Percentiles rank a stretch among this genome's conserved stretches.
Conservation (phyloP, 92 coral and sea anemone species). For the Zoanthus sociatus region DNA sequence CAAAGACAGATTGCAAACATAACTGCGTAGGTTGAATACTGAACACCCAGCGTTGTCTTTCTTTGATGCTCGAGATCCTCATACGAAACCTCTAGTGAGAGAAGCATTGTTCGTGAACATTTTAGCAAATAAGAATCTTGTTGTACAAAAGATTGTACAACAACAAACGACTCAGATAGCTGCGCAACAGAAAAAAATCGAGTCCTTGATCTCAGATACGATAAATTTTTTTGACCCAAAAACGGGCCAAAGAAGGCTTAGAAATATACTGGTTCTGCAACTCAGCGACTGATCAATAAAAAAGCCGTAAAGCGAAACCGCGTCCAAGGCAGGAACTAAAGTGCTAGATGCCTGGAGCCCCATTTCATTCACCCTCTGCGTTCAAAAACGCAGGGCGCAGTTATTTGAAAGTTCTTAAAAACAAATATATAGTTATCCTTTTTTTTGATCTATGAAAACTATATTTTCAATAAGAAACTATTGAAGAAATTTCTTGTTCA, state of each 20-base stretch:
- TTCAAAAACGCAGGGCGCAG: no score
- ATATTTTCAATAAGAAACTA: no score
- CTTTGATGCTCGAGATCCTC: conserved; percentile 66
- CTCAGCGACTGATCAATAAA: conserved; percentile 21
- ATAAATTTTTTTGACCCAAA: not conserved
- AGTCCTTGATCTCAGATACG: conserved; percentile 62
- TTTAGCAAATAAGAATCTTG: conserved; percentile 51
- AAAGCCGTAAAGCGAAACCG: no score
- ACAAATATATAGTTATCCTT: no score
- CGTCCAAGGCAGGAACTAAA: no score
- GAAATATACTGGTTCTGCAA: conserved; percentile 64
- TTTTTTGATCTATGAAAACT: no score
- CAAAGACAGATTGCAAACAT: conserved; percentile 54
- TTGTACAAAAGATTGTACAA: conserved; percentile 45
- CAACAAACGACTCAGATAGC: conserved; percentile 65
- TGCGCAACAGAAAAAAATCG: conserved; percentile 74
- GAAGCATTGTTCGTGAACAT: conserved; percentile 54
- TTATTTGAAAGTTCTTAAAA: no score
- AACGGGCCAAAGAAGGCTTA: conserved; percentile 21
- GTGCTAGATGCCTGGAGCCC: no score
- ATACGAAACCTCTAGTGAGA: conserved; percentile 30
- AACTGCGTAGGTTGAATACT: conserved; percentile 62
- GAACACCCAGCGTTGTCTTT: conserved; percentile 69
- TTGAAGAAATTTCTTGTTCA: no score
- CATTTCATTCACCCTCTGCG: no score